Base-by-base conservation (phyloP, 1,140 invertebrate genomes). In the Pseudachorutes palmiensis region DNA sequence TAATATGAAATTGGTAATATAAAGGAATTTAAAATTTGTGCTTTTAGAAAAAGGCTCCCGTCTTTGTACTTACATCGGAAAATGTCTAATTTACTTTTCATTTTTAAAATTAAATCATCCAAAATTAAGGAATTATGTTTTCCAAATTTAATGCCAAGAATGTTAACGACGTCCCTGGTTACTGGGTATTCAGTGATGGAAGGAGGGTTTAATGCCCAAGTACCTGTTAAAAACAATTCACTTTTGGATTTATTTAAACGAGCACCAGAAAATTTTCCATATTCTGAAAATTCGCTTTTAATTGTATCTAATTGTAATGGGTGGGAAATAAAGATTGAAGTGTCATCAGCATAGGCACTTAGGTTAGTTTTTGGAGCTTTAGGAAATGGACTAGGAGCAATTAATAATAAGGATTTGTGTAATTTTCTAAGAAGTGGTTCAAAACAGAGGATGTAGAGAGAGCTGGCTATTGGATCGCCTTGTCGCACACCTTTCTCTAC, bases 271-370 rank as follows among this genome's bases (percentile, higher is more conserved):
- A 31, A 58, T 3, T 2, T 2, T 30, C 12, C 29, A 32, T 12
- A 65, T 30, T 24, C 19, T 5, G 2, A n/a, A n/a, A 57, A 28
- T 65, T 30, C 26, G 22, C 2, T 22, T 58, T 29, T n/a, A 2
- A 65, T n/a, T n/a, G 22, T 58, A 19, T 30, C 9, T 26, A 58
- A 16, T 24, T 28, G 16, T 12, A 19, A 24, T 58, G 22, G 30
- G 3, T 16, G 9, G 57, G 24, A 9, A 59, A 66, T 45, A 12
- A 45, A 12, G 24, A 41, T 5, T 24, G 19, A 22, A 14, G 57
- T 30, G 32, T 66, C 64, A 66, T 60, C 64, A 32, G 64, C 64
- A 41, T 66, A 66, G 3, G 64, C 64, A 33, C 30, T 59, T 12
- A 66, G 2, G 29, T 32, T 59, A 9, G 36, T 28, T 19, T 51